Evolutionary conservation across 1,140 invertebrate genomes (phyloP), one percentile per base, ranked within the genome.

Genomic region (Himalopsyche phryganea): DNA sequence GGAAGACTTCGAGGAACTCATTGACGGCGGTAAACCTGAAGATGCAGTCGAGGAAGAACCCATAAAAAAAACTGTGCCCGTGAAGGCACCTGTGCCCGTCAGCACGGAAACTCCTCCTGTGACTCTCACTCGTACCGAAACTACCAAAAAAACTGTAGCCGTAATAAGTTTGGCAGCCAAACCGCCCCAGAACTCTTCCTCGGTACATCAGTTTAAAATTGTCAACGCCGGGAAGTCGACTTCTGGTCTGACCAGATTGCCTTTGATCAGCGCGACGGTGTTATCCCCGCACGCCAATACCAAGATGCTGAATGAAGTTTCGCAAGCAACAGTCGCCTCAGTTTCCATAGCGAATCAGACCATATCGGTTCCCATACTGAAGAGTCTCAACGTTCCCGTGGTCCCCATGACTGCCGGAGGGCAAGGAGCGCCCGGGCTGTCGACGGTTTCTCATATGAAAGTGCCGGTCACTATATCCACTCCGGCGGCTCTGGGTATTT

Each of bases 291-390:
- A 77, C 59, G 50, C 71, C 11, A 78, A 75, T 60, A 70, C 75
- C 3, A 78, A 78, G 64, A 78, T 78, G 40, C 62, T 78, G 1
- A 75, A 77, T 57, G 76, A 78, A 63, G 74, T 75, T 1, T 75
- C 75, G 1, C 76, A 77, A 62, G 74, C 76, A 14, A 77, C 76
- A 11, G 75, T 78, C 0, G 76, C 76, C 20, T 78, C 76, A 17
- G 80, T 82, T 11, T 82, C 80, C 2, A 82, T 83, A 49, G 81
- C 80, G 9, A 82, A 82, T 64, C 80, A 81, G 63, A 82, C 80
- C 13, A 83, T 83, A 56, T 82, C 81, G 9, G 81, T 83, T 23
- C 81, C 81, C 6, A 70, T 83, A 35, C 65, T 83, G n/a, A 82
- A 81, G 61, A 80, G 72, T 36, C 62, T 80, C 1, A 68, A 72